These are phyloP conservation scores for Diplodus puntazzo DNA, from an alignment of 2,797 vertebrate genomes.

Conservation along the genomic window DNA sequence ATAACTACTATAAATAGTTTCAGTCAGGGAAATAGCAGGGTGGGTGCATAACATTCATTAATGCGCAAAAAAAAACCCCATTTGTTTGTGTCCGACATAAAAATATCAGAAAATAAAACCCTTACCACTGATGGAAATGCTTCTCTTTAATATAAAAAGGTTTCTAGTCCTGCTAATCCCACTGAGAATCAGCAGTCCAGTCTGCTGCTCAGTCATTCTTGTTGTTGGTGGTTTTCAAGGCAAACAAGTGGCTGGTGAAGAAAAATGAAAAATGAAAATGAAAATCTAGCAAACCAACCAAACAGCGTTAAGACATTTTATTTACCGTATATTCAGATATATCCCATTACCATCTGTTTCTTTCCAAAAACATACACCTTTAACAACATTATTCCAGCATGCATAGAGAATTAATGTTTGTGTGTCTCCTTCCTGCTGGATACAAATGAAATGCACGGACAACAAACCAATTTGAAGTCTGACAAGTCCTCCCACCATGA, in stretches of 20 bases:
- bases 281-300: background rate
- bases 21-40: background rate
- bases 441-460: background rate
- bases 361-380: background rate
- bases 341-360: background rate
- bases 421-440: background rate
- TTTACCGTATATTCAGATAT: background rate
- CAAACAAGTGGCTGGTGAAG: constrained; percentile 16
- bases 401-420: background rate
- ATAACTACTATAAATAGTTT: constrained; percentile 31
- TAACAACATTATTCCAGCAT: background rate
- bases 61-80: constrained; percentile 22
- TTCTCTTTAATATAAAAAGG: background rate
- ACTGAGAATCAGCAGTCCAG: constrained; percentile 13
- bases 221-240: background rate
- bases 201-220: background rate
- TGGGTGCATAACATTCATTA: constrained; percentile 25
- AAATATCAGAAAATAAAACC: constrained; percentile 15
- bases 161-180: background rate
- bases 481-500: background rate
- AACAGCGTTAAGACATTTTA: constrained; percentile 6
- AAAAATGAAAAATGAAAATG: constrained; percentile 35
- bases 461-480: background rate
- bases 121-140: background rate
- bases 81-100: constrained; percentile 32